These are phyloP conservation scores for Chrysocyon brachyurus DNA, from an alignment of 2,797 vertebrate genomes.

Conservation along the genomic window DNA sequence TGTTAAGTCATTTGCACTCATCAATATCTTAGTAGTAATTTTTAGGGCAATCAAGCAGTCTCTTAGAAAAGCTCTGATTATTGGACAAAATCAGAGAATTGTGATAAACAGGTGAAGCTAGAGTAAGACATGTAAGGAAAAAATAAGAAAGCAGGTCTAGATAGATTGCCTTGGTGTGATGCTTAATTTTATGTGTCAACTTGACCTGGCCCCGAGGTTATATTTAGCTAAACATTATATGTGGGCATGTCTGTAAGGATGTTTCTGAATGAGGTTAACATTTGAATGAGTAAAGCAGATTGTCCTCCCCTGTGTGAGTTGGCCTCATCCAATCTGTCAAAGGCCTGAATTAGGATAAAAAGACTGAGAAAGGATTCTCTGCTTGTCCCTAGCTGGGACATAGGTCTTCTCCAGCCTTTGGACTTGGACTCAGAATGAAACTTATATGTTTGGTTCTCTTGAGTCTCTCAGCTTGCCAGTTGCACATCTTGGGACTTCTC, in stretches of 20 bases:
- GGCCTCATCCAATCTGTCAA: background rate
- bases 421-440: background rate
- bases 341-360: background rate
- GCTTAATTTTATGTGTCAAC: background rate
- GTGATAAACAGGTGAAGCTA: background rate
- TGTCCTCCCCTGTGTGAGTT: background rate
- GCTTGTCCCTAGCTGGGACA: background rate
- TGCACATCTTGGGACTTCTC: background rate
- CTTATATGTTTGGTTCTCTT: background rate
- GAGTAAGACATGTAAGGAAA: background rate
- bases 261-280: background rate
- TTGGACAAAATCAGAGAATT: background rate
- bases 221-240: background rate
- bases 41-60: background rate
- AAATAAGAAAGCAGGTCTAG: background rate
- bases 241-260: background rate
- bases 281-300: background rate
- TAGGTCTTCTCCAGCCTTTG: background rate
- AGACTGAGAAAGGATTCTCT: background rate
- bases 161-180: background rate
- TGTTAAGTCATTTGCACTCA: constrained; percentile 27
- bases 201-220: background rate
- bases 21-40: constrained; percentile 15
- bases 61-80: background rate
- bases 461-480: background rate